phyloP scores from a whole-genome alignment of 2,888 invertebrate species.

The Cheilosia variabilis region DNA sequence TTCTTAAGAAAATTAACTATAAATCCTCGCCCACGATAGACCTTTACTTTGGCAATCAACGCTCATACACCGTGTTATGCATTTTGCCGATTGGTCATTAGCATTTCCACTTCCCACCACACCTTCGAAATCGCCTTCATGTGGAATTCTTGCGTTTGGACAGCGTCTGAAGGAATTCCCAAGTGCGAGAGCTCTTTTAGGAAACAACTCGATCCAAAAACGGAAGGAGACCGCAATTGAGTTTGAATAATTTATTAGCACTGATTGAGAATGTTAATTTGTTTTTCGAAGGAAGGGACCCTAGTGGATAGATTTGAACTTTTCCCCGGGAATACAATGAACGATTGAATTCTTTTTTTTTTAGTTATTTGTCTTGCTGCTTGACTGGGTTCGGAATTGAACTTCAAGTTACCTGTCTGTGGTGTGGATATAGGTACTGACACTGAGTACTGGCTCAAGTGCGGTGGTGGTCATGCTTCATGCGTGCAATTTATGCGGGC shows the following conservation, averaged over 20 bases:
- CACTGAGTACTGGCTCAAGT: too few relatives aligned
- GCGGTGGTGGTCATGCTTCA: conserved; percentile 58
- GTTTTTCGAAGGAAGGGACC: background rate
- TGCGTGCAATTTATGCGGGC: conserved; percentile 59
- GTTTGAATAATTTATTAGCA: conserved; percentile 74
- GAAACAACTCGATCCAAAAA: conserved; percentile 62
- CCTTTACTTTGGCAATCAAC: background rate
- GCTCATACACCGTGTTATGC: conserved; percentile 46
- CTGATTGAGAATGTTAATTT: conserved; percentile 71
- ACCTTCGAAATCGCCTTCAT: conserved; percentile 47
- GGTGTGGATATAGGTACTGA: background rate
- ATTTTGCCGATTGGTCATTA: conserved; percentile 58
- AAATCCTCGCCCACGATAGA: background rate
- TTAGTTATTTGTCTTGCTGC: conserved; percentile 17
- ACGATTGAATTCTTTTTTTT: background rate
- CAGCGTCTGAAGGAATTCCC: conserved; percentile 67
- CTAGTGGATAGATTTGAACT: conserved; percentile 59
- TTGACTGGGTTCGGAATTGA: conserved; percentile 53
- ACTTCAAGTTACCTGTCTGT: conserved; percentile 17
- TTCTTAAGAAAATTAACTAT: background rate
- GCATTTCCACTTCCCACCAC: conserved; percentile 68
- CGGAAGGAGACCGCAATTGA: conserved; percentile 75
- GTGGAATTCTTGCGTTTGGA: conserved; percentile 54
- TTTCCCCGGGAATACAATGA: conserved; percentile 52
- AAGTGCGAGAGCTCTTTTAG: conserved; percentile 43